Conservation (phyloP, 2,888 invertebrate genomes). For the Eurytoma californica region DNA sequence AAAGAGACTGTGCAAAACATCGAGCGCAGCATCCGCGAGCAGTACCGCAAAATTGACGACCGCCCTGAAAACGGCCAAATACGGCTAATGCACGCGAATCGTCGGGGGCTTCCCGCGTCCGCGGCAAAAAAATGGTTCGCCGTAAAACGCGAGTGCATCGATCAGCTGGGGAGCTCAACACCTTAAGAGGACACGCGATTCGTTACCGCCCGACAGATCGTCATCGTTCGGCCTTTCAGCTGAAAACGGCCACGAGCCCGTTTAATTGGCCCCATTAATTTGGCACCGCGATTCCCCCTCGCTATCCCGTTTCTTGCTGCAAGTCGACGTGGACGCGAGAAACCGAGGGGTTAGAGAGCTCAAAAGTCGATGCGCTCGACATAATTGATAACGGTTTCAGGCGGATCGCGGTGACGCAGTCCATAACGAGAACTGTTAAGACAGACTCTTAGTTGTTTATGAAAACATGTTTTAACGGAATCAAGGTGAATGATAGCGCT, state of each 20-base stretch:
- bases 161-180: conserved; percentile 47
- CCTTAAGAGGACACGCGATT: conserved; percentile 32
- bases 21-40: too few relatives aligned
- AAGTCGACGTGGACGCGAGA: not conserved
- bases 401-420: conserved; percentile 10
- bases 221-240: conserved; percentile 27
- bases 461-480: conserved; percentile 51
- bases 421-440: conserved; percentile 12
- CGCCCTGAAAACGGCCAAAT: conserved; percentile 13
- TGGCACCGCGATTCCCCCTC: conserved; percentile 4
- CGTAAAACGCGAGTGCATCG: conserved; percentile 32
- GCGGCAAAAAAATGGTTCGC: conserved; percentile 5
- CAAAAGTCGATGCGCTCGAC: conserved; percentile 41
- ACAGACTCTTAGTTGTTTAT: too few relatives aligned
- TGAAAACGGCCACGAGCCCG: conserved; percentile 18
- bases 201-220: not conserved
- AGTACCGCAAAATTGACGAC: not conserved
- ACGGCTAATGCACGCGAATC: conserved; percentile 17
- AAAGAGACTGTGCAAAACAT: too few relatives aligned
- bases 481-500: not conserved
- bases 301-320: conserved; percentile 12
- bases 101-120: too few relatives aligned
- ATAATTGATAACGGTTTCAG: conserved; percentile 53
- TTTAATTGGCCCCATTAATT: conserved; percentile 56
- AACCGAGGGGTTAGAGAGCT: conserved; percentile 23